Conservation (phyloP, 1,140 invertebrate species). For the Lasioglossum albipes region DNA sequence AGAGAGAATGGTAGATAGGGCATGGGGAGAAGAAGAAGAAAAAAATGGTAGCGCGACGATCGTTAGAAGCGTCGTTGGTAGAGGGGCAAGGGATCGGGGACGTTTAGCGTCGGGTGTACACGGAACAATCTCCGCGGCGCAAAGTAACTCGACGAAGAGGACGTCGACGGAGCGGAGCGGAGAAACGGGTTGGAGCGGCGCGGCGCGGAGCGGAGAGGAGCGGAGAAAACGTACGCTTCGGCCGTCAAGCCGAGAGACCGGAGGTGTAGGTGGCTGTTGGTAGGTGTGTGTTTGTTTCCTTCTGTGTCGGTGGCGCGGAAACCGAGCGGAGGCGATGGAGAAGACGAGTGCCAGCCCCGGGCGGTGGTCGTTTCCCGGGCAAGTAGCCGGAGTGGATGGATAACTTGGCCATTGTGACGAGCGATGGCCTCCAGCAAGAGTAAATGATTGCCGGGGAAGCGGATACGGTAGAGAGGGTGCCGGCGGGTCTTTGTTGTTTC, state of each 20-base stretch:
- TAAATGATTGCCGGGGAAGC: conserved; percentile 76
- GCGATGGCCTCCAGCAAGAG: conserved; percentile 76
- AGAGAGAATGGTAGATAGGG: background rate
- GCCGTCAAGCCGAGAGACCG: background rate
- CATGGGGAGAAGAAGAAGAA: too few relatives aligned
- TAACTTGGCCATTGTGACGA: conserved; percentile 79
- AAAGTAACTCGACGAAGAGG: conserved; percentile 46
- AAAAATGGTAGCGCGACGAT: background rate
- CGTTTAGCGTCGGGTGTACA: conserved; percentile 28
- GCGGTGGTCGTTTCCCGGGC: conserved; percentile 73
- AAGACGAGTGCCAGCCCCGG: conserved; percentile 67
- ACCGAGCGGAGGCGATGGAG: conserved; percentile 65
- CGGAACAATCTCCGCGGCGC: conserved; percentile 53
- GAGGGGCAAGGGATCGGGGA: conserved; percentile 28
- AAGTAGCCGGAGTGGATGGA: conserved; percentile 79
- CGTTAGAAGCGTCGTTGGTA: background rate
- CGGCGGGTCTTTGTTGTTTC: conserved; percentile 78
- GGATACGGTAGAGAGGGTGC: conserved; percentile 66
- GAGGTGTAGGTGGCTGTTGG: conserved; percentile 15
- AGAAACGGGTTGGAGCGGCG: background rate
- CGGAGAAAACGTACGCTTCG: background rate
- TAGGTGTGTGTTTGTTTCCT: conserved; percentile 40
- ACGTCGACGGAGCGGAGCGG: background rate
- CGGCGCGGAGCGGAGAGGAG: too few relatives aligned
- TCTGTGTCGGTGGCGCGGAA: conserved; percentile 51